Evolutionary conservation across 2,888 invertebrate genomes (phyloP), one percentile per base, ranked within the genome.

Genomic region (Pseudolycoriella hygida): DNA sequence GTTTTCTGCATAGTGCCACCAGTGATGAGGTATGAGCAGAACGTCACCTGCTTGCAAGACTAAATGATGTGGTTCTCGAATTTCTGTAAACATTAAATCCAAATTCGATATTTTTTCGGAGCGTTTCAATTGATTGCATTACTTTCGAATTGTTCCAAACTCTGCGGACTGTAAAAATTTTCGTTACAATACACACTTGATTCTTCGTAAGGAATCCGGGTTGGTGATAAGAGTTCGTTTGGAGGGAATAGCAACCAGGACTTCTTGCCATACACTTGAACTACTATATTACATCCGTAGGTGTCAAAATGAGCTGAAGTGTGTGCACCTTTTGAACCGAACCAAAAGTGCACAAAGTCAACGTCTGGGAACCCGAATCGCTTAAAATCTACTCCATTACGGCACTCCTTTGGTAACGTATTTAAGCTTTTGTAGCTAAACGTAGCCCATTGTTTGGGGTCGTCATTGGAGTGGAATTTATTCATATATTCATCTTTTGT

Each of bases 1-100:
- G 59, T 92, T 90, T 63, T 89, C 86, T 1, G 94, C 96, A 67
- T 84, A 93, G 67, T 96, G 96, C 96, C 96, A 97, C 94, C 96
- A 97, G 49, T 85, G 82, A 49, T 75, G 73, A 0, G 96, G 96
- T 6, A 97, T 83, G 55, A 85, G 74, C 31, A 97, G 67, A 1
- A 89, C 82, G 64, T 96, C 88, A 0, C 92, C 90, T 10, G 89
- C 80, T 40, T 77, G 69, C 43, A 96, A 64, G 45, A 74, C 72
- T 25, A 89, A 73, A 50, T 76, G 62, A 49, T 70, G 67, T 1
- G 66, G 67, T 47, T 55, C 60, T 60, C 69, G 50, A 12, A 65
- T 58, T 47, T 30, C 48, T 14, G 47, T 11, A n/a, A n/a, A n/a
- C n/a, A n/a, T n/a, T n/a, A n/a, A n/a, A n/a, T 50, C 49, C 52